These are phyloP conservation scores for Dufourea novaeangliae DNA, from an alignment of 1,140 invertebrate species.

Conservation along the genomic window DNA sequence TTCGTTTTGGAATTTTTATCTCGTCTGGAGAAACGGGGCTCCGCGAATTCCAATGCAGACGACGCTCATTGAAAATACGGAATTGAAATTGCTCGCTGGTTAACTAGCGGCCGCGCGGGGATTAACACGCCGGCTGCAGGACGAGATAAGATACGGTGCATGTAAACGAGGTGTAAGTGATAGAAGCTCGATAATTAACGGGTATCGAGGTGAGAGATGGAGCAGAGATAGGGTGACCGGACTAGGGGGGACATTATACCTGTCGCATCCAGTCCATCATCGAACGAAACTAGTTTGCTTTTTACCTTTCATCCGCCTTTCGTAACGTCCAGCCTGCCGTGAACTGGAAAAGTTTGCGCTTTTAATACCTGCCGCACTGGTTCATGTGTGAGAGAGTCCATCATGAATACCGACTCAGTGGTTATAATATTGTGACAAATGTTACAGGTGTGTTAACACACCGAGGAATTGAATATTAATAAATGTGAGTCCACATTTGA, in stretches of 20 bases:
- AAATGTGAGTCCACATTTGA: background rate
- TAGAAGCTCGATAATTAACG: constrained; percentile 63
- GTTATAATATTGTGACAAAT: background rate
- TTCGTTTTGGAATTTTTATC: too few relatives aligned
- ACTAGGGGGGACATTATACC: constrained; percentile 25
- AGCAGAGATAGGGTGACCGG: constrained; percentile 45
- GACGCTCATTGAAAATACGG: background rate
- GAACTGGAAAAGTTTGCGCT: background rate
- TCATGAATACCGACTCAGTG: background rate
- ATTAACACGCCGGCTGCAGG: constrained; percentile 48
- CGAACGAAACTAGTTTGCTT: constrained; percentile 55
- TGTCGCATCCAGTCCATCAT: constrained; percentile 52
- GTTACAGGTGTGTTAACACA: background rate
- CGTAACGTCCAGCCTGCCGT: constrained; percentile 1
- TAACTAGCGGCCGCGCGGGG: constrained; percentile 45
- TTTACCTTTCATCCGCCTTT: constrained; percentile 45
- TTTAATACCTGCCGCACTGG: background rate
- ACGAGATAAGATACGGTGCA: constrained; percentile 62
- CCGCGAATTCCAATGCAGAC: background rate
- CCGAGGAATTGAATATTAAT: background rate
- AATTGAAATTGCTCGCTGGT: constrained; percentile 39
- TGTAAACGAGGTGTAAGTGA: constrained; percentile 69
- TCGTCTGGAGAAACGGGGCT: background rate
- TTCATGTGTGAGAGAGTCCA: too few relatives aligned
- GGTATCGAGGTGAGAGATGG: constrained; percentile 56